Base-by-base conservation (phyloP, 2,888 invertebrate species). In the Prenolepis imparis region DNA sequence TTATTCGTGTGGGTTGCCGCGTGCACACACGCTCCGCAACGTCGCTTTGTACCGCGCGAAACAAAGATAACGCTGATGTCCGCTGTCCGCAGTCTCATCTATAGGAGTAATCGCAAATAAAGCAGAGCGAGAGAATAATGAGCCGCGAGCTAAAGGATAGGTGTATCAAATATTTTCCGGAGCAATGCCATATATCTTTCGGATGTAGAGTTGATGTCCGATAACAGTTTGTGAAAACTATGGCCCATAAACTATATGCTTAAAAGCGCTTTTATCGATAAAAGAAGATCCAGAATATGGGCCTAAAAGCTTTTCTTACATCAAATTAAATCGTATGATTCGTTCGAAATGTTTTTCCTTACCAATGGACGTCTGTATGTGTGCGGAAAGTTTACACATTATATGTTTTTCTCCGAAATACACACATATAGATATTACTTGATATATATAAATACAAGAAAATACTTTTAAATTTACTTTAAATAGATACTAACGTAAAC, bases 11-110 rank as follows among this genome's bases (percentile, higher is more conserved):
- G 78, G 72, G 78, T 80, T 72, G 72, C 81, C 44, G 75, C 72
- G 82, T 59, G 57, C 63, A 41, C 83, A 77, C 21, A 61, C 81
- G 39, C 32, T 24, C 68, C 32, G 44, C 68, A 83, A 57, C 81
- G 77, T 59, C 63, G 68, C 81, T 82, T 84, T 85, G 78, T 83
- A 52, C 41, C 63, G 59, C 70, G 81, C 83, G 61, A 72, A 52
- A 85, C 83, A 83, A 78, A 85, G 85, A 83, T 85, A 83, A 73
- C 75, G 59, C 82, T 66, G 83, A 81, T 81, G 72, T 72, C 64
- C 82, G 63, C 61, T 64, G 81, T 77, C 81, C 63, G 48, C 74
- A 28, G 67, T 78, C 82, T 82, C 82, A 80, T 80, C 72, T 80
- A 24, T 28, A 41, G 72, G 36, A 66, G 70, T 68, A 78, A 83